These are phyloP conservation scores for Ectemnius cavifrons DNA, from an alignment of 2,888 invertebrate species.

Conservation along the genomic window DNA sequence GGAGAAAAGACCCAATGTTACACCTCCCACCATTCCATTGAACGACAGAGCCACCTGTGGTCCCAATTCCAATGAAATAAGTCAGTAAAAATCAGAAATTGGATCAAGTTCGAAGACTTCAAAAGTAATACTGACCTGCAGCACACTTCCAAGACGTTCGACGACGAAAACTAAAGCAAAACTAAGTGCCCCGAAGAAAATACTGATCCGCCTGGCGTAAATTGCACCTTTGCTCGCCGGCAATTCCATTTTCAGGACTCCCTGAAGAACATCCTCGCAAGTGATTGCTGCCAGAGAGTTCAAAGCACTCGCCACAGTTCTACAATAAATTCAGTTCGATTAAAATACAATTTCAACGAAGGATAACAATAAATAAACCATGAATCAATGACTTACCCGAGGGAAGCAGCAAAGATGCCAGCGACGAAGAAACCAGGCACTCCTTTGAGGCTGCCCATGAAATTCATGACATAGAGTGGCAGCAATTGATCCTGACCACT, in stretches of 20 bases:
- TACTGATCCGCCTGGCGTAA: conserved; percentile 84
- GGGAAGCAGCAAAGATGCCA: conserved; percentile 96
- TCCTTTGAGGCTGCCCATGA: conserved; percentile 87
- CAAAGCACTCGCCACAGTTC: conserved; percentile 96
- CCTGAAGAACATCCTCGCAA: conserved; percentile 90
- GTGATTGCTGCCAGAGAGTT: conserved; percentile 95
- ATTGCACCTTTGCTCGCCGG: conserved; percentile 88
- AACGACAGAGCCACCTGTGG: conserved; percentile 88
- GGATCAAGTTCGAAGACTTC: too few species aligned
- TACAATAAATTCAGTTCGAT: conserved; percentile 70
- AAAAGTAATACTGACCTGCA: conserved; percentile 81
- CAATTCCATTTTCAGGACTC: conserved; percentile 85
- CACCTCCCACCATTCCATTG: conserved; percentile 93
- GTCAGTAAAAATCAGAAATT: too few species aligned
- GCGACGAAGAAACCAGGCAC: conserved; percentile 96
- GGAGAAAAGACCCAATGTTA: conserved; percentile 91
- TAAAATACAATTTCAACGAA: background rate
- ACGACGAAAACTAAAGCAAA: conserved; percentile 92
- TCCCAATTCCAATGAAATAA: too few species aligned
- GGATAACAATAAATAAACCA: background rate
- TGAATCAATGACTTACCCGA: conserved; percentile 84
- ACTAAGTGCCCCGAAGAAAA: conserved; percentile 86
- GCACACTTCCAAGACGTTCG: conserved; percentile 90
- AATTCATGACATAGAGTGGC: conserved; percentile 93
- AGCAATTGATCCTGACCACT: conserved; percentile 89